Base-by-base conservation (phyloP, 2,797 vertebrate species). In the Fringilla coelebs region DNA sequence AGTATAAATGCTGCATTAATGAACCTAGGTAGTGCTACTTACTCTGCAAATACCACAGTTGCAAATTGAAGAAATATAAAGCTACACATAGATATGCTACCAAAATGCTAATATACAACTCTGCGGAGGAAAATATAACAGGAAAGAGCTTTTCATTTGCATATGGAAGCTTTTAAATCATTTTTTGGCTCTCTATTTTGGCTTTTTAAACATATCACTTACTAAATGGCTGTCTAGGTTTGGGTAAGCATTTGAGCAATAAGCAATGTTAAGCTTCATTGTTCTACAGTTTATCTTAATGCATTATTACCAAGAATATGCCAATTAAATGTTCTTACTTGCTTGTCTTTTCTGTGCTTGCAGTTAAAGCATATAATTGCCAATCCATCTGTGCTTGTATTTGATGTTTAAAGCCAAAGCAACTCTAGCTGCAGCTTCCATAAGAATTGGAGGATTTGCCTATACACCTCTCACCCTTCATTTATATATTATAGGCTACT, bases 1-100 rank as follows among this genome's bases (percentile, higher is more conserved):
- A 95, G 93, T 89, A 86, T 55, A 95, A 91, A 93, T 90, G 70
- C 40, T 84, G 51, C 60, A 63, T 91, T 94, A 84, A 81, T 66
- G 62, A 91, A 86, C 45, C 63, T 26, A 76, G 74, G 55, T 73
- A 86, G 48, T 52, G 34, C 22, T 85, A 73, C 60, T 70, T 85
- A 51, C 34, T 83, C 71, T 45, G 40, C 22, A 88, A 90, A 78
- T 51, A 66, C 11, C 24, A 55, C 20, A 46, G 76, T 20, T 75
- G 29, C 58, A 86, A 91, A 91, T 62, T 45, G 46, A 78, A 54
- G 17, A 73, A 75, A 96, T 91, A 65, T 85, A 75, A 91, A 78
- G 36, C 40, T 86, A 72, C 77, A 72, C 8, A 3, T 68, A 76
- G 68, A 10, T 32, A 45, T 32, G 41, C 17, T 73, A 82, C 65